These are phyloP conservation scores for Meta bourneti DNA, from an alignment of 2,888 invertebrate species.

Conservation along the genomic window DNA sequence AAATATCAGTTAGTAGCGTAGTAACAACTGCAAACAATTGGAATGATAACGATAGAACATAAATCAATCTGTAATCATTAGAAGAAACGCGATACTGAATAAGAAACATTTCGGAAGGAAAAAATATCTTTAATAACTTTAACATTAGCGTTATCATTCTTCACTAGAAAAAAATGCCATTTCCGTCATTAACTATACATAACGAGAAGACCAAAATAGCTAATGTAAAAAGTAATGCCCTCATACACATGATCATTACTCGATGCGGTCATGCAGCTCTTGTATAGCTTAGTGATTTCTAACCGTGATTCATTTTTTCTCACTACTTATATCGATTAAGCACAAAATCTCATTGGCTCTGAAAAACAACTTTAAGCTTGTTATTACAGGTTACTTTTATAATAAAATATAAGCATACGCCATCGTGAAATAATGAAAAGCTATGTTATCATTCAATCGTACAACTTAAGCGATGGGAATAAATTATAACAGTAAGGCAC, in stretches of 20 bases:
- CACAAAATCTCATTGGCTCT: too few species aligned
- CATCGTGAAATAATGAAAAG: too few species aligned
- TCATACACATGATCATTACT: constrained; percentile 11
- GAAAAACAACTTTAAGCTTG: too few species aligned
- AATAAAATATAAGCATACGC: too few species aligned
- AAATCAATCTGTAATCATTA: not conserved
- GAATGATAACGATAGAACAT: not conserved
- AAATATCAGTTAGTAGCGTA: not conserved
- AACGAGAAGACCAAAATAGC: constrained; percentile 12
- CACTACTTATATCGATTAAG: too few species aligned
- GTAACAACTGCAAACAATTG: not conserved
- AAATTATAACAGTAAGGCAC: too few species aligned
- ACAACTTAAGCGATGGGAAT: too few species aligned
- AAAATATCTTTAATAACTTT: constrained; percentile 18
- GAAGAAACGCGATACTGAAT: not conserved
- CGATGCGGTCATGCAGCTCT: not conserved
- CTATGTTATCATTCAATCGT: too few species aligned
- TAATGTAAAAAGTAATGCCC: not conserved
- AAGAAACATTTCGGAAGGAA: constrained; percentile 7
- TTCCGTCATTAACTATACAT: constrained; percentile 35
- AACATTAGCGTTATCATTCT: not conserved
- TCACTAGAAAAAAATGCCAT: not conserved
- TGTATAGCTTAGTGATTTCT: not conserved
- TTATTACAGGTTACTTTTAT: too few species aligned
- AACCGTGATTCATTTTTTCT: too few species aligned